Conservation (phyloP, 2,888 invertebrate species). For the Crioceris asparagi region DNA sequence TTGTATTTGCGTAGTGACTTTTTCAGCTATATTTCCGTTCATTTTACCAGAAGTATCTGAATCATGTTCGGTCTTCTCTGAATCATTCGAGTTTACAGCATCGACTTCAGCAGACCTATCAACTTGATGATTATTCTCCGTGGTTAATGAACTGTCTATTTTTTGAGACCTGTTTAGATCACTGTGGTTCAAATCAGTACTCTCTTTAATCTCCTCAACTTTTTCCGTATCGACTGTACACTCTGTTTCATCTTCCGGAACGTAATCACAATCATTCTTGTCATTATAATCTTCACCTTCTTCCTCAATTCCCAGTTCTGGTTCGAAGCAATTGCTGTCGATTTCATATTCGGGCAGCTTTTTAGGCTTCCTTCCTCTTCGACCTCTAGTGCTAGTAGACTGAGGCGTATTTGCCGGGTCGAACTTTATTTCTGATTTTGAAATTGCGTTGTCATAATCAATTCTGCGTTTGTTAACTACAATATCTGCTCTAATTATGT, state of each 20-base stretch:
- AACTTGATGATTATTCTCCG: too few species aligned
- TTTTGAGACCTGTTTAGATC: too few species aligned
- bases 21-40: slow-evolving; percentile 6
- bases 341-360: slow-evolving; percentile 15
- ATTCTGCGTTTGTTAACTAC: slow-evolving; percentile 28
- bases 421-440: slow-evolving; percentile 26
- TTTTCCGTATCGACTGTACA: neutral
- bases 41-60: neutral
- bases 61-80: neutral
- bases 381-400: slow-evolving; percentile 10
- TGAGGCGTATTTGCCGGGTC: slow-evolving; percentile 11
- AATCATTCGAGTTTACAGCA: too few species aligned
- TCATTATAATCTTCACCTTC: slow-evolving; percentile 14
- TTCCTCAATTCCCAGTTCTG: slow-evolving; percentile 14
- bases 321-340: slow-evolving; percentile 16
- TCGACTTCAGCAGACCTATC: too few species aligned
- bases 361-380: slow-evolving; percentile 15
- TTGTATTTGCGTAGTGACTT: slow-evolving; percentile 2
- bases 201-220: neutral
- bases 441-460: slow-evolving; percentile 28
- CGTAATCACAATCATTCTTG: slow-evolving; percentile 15
- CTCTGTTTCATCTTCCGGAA: slow-evolving; percentile 7
- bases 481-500: slow-evolving; percentile 30
- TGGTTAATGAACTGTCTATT: too few species aligned
- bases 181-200: too few species aligned